Percentiles rank a stretch among this genome's conserved stretches.
Evolutionary conservation across 2,113 vertebrate genomes (phyloP).

Genomic region (Cheilinus undulatus): DNA sequence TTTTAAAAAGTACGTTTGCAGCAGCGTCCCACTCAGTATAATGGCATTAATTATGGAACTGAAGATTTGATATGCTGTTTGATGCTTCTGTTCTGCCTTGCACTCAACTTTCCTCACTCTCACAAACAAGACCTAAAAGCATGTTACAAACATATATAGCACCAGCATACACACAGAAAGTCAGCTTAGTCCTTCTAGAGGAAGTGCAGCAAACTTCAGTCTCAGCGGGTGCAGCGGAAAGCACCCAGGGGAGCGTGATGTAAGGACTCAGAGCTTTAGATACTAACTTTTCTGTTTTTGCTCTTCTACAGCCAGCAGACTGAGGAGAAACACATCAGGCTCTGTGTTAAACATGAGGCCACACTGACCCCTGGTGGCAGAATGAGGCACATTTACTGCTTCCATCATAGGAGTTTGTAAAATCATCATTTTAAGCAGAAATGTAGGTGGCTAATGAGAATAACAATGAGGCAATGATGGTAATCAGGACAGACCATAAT

Average conservation of each 20-base stretch:
- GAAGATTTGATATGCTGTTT: background rate
- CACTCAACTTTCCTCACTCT: background rate
- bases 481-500: too few species aligned
- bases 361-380: constrained; percentile 68
- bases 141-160: too few species aligned
- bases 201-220: constrained; percentile 29
- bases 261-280: constrained; percentile 37
- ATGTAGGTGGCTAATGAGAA: too few species aligned
- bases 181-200: constrained; percentile 16
- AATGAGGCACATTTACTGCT: background rate
- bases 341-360: background rate
- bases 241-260: constrained; percentile 31
- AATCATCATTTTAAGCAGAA: background rate
- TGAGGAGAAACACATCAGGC: background rate
- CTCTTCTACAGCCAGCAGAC: background rate
- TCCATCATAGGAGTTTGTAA: background rate
- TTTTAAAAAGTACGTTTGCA: background rate
- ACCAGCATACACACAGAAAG: background rate
- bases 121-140: background rate
- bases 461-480: too few species aligned
- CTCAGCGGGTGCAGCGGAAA: constrained; percentile 14
- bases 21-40: background rate
- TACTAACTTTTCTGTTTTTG: constrained; percentile 3
- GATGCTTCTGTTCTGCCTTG: background rate
- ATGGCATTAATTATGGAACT: background rate